Evolutionary conservation across 2,113 vertebrate species (phyloP).

Genomic region (Serinus canaria): DNA sequence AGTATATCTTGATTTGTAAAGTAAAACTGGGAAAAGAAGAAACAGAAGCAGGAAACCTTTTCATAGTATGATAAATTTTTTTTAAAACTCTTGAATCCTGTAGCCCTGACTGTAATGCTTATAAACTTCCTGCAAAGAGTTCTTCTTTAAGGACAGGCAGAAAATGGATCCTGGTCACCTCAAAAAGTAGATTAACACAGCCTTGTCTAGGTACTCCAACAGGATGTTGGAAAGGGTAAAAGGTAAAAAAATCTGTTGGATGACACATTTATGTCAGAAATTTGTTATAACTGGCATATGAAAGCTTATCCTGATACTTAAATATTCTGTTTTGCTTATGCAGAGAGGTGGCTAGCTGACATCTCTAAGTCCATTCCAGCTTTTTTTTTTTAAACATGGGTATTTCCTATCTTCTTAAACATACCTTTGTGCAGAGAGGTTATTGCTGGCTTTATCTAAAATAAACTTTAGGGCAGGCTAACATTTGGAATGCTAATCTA

Average conservation of each 20-base stretch:
- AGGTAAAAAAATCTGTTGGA: not conserved
- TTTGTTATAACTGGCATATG: not conserved
- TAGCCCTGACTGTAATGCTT: not conserved
- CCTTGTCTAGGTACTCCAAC: not conserved
- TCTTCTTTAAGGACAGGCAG: not conserved
- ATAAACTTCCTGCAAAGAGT: not conserved
- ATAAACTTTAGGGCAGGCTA: not conserved
- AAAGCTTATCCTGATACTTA: not conserved
- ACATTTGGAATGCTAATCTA: not conserved
- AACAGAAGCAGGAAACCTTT: not conserved
- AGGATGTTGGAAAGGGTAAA: not conserved
- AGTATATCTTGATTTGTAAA: not conserved
- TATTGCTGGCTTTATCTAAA: not conserved
- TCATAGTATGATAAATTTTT: not conserved
- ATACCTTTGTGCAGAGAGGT: not conserved
- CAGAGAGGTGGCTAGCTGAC: not conserved
- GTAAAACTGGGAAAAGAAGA: not conserved
- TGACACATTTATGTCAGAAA: accelerated
- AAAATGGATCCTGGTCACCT: not conserved
- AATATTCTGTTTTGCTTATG: not conserved
- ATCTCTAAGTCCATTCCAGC: not conserved
- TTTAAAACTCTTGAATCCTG: not conserved
- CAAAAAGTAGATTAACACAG: not conserved
- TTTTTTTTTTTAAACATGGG: not conserved
- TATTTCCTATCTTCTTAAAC: not conserved